A percentile compares a stretch with the other conserved stretches of the same genome.
Evolutionary conservation across 2,888 invertebrate species (phyloP).

Genomic region (Cyclophora punctaria): DNA sequence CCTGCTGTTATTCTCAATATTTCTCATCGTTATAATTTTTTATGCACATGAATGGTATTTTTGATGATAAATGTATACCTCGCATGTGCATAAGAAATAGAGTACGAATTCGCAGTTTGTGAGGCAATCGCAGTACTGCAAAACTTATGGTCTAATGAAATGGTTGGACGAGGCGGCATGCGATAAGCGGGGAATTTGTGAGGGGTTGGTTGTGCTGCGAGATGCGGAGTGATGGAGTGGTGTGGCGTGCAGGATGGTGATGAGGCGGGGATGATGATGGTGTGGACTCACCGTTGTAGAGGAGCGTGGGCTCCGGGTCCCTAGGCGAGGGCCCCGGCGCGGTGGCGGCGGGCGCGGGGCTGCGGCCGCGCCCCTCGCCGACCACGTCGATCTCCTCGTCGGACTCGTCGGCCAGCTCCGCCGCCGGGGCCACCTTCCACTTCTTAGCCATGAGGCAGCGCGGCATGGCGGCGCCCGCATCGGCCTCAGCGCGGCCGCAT

Average conservation of each 20-base stretch:
- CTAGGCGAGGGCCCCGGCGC: slow-evolving; percentile 82
- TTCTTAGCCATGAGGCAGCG: slow-evolving; percentile 97
- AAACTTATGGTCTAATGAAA: slow-evolving; percentile 17
- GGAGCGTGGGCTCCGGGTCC: slow-evolving; percentile 81
- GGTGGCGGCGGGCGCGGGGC: slow-evolving; percentile 71
- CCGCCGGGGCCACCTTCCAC: slow-evolving; percentile 85
- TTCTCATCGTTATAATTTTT: not conserved
- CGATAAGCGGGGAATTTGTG: not conserved
- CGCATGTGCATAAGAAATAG: slow-evolving; percentile 43
- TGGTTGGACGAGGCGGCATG: no score
- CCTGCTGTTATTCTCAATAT: no score
- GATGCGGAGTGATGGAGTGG: slow-evolving; percentile 1
- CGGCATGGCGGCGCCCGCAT: slow-evolving; percentile 85
- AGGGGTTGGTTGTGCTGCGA: no score
- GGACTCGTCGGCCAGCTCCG: slow-evolving; percentile 77
- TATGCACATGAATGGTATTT: not conserved
- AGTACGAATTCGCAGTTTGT: slow-evolving; percentile 46
- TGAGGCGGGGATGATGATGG: slow-evolving; percentile 2
- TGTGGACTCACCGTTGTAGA: slow-evolving; percentile 81
- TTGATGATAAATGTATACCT: slow-evolving; percentile 21
- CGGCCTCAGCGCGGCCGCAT: slow-evolving; percentile 72
- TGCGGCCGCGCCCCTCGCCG: slow-evolving; percentile 80
- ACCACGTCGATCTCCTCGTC: slow-evolving; percentile 92
- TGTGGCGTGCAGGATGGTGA: slow-evolving; percentile 2
- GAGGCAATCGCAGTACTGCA: slow-evolving; percentile 40